phyloP scores from a whole-genome alignment of 53 echinoderm and acorn worm genomes.

The Apostichopus leukothele region DNA sequence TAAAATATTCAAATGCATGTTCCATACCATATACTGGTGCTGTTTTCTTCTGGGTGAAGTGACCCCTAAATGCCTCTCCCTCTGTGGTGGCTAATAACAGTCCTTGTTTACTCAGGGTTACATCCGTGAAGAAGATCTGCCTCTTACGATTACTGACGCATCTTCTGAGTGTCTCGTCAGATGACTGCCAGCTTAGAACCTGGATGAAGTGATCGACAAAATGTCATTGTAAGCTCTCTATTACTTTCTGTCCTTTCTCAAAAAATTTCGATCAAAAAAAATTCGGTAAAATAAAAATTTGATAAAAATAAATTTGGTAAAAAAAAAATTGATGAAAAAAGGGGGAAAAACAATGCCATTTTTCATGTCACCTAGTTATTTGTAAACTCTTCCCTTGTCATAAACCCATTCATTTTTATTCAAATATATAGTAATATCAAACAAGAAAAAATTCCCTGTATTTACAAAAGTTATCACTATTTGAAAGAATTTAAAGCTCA shows the following conservation, averaged over 20 bases:
- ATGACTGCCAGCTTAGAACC: conserved; percentile 75
- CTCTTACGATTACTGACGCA: conserved; percentile 79
- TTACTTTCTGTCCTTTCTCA: neutral
- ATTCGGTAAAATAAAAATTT: neutral
- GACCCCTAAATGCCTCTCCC: conserved; percentile 79
- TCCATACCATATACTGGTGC: conserved; percentile 13
- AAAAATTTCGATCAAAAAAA: neutral
- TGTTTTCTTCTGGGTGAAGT: conserved; percentile 57
- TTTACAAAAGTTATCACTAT: too few relatives aligned
- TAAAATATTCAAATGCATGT: neutral
- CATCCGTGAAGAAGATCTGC: conserved; percentile 68
- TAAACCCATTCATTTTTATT: too few relatives aligned
- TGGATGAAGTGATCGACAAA: conserved; percentile 15
- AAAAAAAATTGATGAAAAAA: neutral
- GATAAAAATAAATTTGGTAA: neutral
- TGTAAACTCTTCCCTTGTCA: too few relatives aligned
- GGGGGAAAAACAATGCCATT: too few relatives aligned
- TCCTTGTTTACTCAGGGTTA: conserved; percentile 71
- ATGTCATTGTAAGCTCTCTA: neutral
- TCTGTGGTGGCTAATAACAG: conserved; percentile 76
- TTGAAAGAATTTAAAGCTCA: too few relatives aligned
- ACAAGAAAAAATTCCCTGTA: too few relatives aligned
- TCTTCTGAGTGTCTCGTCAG: conserved; percentile 58
- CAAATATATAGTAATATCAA: too few relatives aligned
- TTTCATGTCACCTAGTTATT: too few relatives aligned